Evolutionary conservation across 1,140 invertebrate genomes (phyloP), one percentile per base, ranked within the genome.

Genomic region (Drosophila insularis): DNA sequence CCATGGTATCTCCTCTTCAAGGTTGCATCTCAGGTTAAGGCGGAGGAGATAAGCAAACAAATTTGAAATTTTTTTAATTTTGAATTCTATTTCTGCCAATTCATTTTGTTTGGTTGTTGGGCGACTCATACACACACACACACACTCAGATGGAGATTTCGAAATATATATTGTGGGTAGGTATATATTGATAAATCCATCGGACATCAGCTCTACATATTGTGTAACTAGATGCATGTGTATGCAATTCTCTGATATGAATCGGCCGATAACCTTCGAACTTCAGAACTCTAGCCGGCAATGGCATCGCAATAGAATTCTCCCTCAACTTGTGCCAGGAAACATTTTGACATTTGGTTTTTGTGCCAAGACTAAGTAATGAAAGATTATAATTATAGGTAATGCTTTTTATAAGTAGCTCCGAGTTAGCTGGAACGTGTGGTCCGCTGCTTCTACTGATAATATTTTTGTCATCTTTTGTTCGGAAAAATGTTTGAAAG

Each of bases 271-370:
- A 86, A 86, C 82, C 81, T 64, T 21, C 39, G 17, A 35, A 19
- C 59, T 68, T 55, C 64, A 59, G 55, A 27, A 27, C 27, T 54
- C 66, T 19, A 19, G 10, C 46, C 21, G 32, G 50, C 53, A 54
- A 63, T 74, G 65, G 32, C 63, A 77, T 80, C 80, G 80, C 75
- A 68, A 72, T 68, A 77, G 63, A 66, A 72, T 53, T 63, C 43
- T 19, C 31, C 39, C 27, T 58, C 56, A 85, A 71, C 78, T 72
- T 68, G 78, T 71, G 81, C 70, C 81, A 78, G 74, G 78, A 85
- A 85, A 81, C 65, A 81, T 78, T 81, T 87, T 81, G 80, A 80
- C 77, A 74, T 77, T 81, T 68, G 58, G 53, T 13, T 77, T 64
- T 56, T 27, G 27, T 5, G 40, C 27, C 46, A 54, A 69, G 39